Percentiles rank a stretch among this genome's conserved stretches.
phyloP scores from a whole-genome alignment of 2,113 vertebrate species.

The Harpagus bidentatus region DNA sequence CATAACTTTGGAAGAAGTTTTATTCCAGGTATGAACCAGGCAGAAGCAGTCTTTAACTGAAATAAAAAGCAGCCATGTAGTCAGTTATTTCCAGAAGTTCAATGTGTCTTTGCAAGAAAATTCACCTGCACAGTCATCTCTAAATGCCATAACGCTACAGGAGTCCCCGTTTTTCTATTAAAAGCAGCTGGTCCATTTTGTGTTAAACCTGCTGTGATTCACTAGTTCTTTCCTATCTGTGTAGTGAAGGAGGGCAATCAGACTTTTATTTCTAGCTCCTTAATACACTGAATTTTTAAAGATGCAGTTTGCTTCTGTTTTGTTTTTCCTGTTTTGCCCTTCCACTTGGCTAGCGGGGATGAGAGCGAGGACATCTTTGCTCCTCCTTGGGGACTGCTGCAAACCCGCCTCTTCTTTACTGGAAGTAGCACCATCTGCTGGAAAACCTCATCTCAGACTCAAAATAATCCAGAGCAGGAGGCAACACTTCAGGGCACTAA shows the following conservation, averaged over 20 bases:
- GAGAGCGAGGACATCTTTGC: not conserved
- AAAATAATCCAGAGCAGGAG: not conserved
- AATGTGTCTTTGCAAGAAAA: not conserved
- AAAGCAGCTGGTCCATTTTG: not conserved
- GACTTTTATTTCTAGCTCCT: not conserved
- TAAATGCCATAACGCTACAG: not conserved
- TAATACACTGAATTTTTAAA: not conserved
- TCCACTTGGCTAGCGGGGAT: not conserved
- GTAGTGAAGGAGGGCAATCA: not conserved
- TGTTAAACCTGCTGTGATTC: not conserved
- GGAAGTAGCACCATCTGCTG: constrained; percentile 61
- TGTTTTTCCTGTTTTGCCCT: not conserved
- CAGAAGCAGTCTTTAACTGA: not conserved
- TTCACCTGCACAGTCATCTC: not conserved
- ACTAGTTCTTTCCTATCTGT: not conserved
- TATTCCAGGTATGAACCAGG: not conserved
- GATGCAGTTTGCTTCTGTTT: not conserved
- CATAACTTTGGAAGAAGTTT: not conserved
- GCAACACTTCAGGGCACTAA: not conserved
- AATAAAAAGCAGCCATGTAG: not conserved
- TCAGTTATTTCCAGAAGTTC: not conserved
- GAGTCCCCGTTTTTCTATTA: not conserved
- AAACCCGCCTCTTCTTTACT: not conserved
- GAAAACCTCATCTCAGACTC: not conserved
- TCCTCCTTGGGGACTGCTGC: not conserved